A percentile compares a stretch with the other conserved stretches of the same genome.
These are phyloP conservation scores for Triplophysa tibetana DNA, from an alignment of 2,113 vertebrate species.

Conservation along the genomic window DNA sequence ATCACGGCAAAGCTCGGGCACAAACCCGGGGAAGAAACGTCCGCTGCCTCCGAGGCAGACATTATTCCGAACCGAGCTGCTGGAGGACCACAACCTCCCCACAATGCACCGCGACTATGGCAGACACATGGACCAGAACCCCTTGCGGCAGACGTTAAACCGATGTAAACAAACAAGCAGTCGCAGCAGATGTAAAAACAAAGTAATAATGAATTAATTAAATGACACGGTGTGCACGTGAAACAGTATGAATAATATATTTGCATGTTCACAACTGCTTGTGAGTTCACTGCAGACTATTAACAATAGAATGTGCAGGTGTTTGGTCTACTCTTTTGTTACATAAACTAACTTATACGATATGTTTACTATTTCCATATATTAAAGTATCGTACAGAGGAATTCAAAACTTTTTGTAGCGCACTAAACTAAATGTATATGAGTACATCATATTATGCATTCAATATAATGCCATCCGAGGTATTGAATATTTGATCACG, in stretches of 20 bases:
- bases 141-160: conserved; percentile 56
- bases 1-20: conserved; percentile 94
- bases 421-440: background rate
- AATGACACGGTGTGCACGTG: background rate
- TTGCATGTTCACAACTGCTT: too few relatives aligned
- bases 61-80: conserved; percentile 73
- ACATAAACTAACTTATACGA: too few relatives aligned
- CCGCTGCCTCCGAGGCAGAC: conserved; percentile 81
- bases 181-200: conserved; percentile 6
- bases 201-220: background rate
- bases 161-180: conserved; percentile 63
- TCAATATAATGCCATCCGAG: background rate
- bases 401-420: background rate
- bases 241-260: too few relatives aligned
- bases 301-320: too few relatives aligned
- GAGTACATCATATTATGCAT: background rate
- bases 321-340: too few relatives aligned
- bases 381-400: background rate
- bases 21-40: conserved; percentile 78
- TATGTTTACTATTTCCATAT: too few relatives aligned
- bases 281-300: background rate
- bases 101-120: conserved; percentile 63
- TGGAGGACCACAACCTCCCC: conserved; percentile 70
- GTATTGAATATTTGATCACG: background rate
- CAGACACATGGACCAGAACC: conserved; percentile 55